Percentiles rank a stretch among this genome's conserved stretches.
phyloP scores from a whole-genome alignment of 2,888 invertebrate species.

The Trilocha varians region DNA sequence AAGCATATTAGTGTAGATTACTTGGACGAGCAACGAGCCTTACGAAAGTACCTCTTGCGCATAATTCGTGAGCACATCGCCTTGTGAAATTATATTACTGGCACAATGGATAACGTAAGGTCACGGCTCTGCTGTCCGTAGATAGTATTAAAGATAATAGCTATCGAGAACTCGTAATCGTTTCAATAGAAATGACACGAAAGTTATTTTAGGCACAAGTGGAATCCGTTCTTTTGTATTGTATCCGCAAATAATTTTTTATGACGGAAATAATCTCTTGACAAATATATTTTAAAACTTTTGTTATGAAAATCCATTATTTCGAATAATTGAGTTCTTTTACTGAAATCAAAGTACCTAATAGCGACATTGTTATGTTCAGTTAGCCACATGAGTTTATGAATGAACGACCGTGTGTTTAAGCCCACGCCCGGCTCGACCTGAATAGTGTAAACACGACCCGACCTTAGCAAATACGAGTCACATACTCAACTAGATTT shows the following conservation, averaged over 20 bases:
- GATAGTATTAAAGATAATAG: neutral
- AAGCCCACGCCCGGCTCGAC: neutral
- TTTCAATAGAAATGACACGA: neutral
- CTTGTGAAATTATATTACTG: conserved; percentile 13
- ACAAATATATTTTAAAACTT: too few species aligned
- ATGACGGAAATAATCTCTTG: too few species aligned
- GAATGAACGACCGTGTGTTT: neutral
- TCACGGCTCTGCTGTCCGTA: neutral
- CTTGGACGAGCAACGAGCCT: conserved; percentile 13
- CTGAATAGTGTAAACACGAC: conserved; percentile 14
- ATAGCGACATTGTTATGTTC: too few species aligned
- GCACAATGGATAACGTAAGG: neutral
- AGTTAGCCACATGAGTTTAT: too few species aligned
- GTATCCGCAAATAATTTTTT: too few species aligned
- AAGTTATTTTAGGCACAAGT: neutral
- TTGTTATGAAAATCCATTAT: too few species aligned
- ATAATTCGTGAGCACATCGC: conserved; percentile 23
- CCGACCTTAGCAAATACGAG: conserved; percentile 3
- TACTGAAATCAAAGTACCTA: too few species aligned
- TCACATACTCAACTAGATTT: conserved; percentile 17
- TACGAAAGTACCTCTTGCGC: conserved; percentile 24
- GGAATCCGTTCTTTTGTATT: too few species aligned
- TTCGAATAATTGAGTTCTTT: too few species aligned
- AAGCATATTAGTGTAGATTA: neutral
- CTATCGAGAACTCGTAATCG: neutral